A percentile compares a stretch with the other conserved stretches of the same genome.
These are phyloP conservation scores for Stigmatopora nigra DNA, from an alignment of 2,113 vertebrate species.

Conservation along the genomic window DNA sequence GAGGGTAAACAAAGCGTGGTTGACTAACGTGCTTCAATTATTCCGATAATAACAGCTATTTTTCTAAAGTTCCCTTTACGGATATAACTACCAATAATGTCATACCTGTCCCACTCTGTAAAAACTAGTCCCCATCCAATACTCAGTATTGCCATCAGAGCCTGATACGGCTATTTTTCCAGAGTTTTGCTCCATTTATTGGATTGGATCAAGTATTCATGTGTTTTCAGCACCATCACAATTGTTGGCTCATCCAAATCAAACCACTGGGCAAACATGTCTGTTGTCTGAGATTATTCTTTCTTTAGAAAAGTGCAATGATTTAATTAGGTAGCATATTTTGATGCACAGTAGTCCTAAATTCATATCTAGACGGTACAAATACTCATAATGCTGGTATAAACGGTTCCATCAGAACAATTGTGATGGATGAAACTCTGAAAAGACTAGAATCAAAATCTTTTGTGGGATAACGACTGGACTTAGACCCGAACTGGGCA, in stretches of 20 bases:
- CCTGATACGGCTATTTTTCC: too few relatives aligned
- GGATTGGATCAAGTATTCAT: too few relatives aligned
- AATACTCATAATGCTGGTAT: background rate
- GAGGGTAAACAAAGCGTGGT: background rate
- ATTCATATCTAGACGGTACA: background rate
- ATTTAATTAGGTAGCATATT: background rate
- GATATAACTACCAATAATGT: background rate
- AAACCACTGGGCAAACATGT: too few relatives aligned
- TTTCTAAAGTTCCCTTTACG: background rate
- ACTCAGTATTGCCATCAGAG: too few relatives aligned
- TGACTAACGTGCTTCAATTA: background rate
- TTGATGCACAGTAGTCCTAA: background rate
- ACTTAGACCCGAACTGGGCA: too few relatives aligned
- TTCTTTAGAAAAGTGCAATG: background rate
- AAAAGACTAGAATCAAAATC: too few relatives aligned
- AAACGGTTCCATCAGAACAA: background rate
- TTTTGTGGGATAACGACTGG: too few relatives aligned
- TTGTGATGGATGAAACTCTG: too few relatives aligned
- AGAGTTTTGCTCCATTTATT: too few relatives aligned
- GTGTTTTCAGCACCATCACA: too few relatives aligned
- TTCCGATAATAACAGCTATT: background rate
- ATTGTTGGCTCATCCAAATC: too few relatives aligned
- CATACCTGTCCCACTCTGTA: slow-evolving; percentile 1
- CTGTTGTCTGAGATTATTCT: too few relatives aligned
- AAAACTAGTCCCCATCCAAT: background rate